Evolutionary conservation across 2,113 vertebrate species (phyloP), one percentile per base, ranked within the genome.

Genomic region (Anthoscopus minutus): DNA sequence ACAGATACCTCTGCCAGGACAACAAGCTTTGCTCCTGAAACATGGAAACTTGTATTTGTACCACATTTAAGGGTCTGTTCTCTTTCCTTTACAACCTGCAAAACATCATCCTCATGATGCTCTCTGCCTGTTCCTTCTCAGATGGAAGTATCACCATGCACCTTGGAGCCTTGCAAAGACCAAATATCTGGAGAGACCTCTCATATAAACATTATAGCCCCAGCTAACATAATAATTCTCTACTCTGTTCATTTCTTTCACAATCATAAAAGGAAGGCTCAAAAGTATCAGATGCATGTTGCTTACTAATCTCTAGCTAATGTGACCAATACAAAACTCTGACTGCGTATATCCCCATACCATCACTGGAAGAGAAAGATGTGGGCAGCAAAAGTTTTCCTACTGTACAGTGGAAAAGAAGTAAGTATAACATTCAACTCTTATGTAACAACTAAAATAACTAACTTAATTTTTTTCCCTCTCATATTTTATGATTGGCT

Each of bases 401-500:
- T 73, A 37, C 77, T 87, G 77, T 86, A 88, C 1, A 5, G 95
- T 27, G 17, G 14, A 7, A 27, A 4, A 89, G 81, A 93, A 91
- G 82, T 96, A 97, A 97, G 97, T 96, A 93, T 58, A 95, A 66
- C 74, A 22, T 95, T 89, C 53, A 94, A 45, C 85, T 89, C 33
- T 38, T 35, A 88, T 94, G 95, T 94, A 98, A 97, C 97, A 95
- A 96, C 88, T 96, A 97, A 97, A 98, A 97, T 97, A 98, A 96
- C 97, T 98, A 42, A 42, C 98, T 95, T 98, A 92, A 97, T 97
- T 98, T 97, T 98, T 98, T 97, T 96, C 93, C 93, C 88, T 97
- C 95, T 97, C 97, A 93, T 96, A 98, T 98, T 98, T 98, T 98
- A 97, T 98, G 98, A 98, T 98, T 98, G 97, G 91, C 94, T 98